Conservation (phyloP, 2,888 invertebrate species). For the Ennomos erosarius region DNA sequence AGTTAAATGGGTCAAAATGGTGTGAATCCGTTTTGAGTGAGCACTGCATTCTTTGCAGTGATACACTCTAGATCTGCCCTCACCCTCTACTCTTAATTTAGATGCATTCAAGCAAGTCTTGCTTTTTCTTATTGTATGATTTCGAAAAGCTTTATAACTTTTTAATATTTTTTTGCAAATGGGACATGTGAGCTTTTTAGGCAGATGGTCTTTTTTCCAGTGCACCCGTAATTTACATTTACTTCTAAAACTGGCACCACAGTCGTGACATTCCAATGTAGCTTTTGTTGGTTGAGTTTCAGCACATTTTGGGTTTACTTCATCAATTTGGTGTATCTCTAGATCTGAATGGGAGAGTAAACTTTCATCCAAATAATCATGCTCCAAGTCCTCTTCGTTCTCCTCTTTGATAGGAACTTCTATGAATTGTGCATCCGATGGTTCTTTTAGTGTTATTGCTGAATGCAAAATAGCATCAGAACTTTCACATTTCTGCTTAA, state of each 20-base stretch:
- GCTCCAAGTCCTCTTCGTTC: conserved; percentile 9
- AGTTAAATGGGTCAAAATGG: conserved; percentile 58
- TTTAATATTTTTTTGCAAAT: conserved; percentile 48
- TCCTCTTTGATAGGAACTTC: conserved; percentile 27
- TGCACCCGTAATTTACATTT: conserved; percentile 62
- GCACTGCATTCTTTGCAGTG: conserved; percentile 60
- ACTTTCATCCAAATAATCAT: conserved; percentile 11
- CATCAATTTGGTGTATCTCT: background rate
- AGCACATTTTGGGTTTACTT: background rate
- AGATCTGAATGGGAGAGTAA: background rate
- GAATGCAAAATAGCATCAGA: conserved; percentile 56
- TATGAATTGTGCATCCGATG: conserved; percentile 25
- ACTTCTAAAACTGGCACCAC: conserved; percentile 48
- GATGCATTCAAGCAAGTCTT: conserved; percentile 30
- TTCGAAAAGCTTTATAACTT: conserved; percentile 40
- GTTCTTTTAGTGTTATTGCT: conserved; percentile 29
- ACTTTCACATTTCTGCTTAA: conserved; percentile 66
- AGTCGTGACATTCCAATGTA: conserved; percentile 58
- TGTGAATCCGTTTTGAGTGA: conserved; percentile 56
- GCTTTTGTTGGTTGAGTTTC: background rate
- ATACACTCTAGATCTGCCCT: conserved; percentile 32
- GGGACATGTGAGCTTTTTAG: conserved; percentile 46
- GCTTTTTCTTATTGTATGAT: conserved; percentile 36
- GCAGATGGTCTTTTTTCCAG: conserved; percentile 56
- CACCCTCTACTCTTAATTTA: conserved; percentile 35